These are phyloP conservation scores for Morone chrysops DNA, from an alignment of 2,113 vertebrate species.

Conservation along the genomic window DNA sequence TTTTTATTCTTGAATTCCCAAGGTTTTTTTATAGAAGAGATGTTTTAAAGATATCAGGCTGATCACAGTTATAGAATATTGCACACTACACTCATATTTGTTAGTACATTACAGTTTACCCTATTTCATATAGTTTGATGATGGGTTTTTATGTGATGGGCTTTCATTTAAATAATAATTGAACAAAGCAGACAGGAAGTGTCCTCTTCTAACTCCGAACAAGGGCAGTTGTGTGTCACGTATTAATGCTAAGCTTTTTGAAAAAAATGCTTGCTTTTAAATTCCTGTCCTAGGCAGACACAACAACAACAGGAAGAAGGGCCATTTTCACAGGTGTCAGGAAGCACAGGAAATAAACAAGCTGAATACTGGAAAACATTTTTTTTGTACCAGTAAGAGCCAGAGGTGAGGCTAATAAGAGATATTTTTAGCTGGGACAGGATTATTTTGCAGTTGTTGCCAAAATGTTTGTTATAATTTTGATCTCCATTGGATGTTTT, in stretches of 20 bases:
- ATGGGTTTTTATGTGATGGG: background rate
- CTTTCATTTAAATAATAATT: constrained; percentile 36
- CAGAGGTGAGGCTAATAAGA: constrained; percentile 80
- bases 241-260: constrained; percentile 80
- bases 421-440: constrained; percentile 73
- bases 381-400: constrained; percentile 63
- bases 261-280: constrained; percentile 83
- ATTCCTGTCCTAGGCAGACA: constrained; percentile 91
- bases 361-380: constrained; percentile 84
- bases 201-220: constrained; percentile 31
- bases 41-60: background rate
- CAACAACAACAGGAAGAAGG: constrained; percentile 98
- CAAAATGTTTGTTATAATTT: background rate
- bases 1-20: background rate
- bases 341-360: constrained; percentile 92
- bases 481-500: background rate
- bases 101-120: background rate
- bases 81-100: background rate
- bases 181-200: constrained; percentile 54
- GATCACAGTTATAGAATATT: background rate
- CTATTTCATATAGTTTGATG: constrained; percentile 32
- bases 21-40: background rate
- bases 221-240: constrained; percentile 65
- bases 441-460: constrained; percentile 55
- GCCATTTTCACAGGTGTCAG: constrained; percentile 95